Evolutionary conservation across 2,797 vertebrate genomes (phyloP).

Genomic region (Benthosema pterotum): DNA sequence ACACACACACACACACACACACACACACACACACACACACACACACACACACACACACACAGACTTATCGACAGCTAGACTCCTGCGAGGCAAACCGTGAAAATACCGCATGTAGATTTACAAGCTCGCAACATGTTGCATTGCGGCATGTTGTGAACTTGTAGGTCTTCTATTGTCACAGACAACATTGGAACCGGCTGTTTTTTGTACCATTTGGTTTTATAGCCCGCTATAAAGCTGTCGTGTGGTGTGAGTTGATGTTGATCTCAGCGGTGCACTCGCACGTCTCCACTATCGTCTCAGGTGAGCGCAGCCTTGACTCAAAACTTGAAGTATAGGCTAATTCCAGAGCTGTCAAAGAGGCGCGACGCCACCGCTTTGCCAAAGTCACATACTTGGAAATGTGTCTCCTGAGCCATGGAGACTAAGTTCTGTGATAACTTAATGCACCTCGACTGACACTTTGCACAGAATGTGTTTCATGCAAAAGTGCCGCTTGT

Average conservation of each 20-base stretch:
- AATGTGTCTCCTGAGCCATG: background rate
- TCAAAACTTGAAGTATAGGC: slow-evolving; percentile 16
- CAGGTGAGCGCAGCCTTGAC: slow-evolving; percentile 42
- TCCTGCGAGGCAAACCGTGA: no score
- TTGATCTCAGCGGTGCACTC: slow-evolving; percentile 47
- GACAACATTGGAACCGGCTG: background rate
- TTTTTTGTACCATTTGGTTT: slow-evolving; percentile 31
- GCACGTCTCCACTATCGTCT: slow-evolving; percentile 46
- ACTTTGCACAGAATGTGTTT: slow-evolving; percentile 52
- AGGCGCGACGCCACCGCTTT: slow-evolving; percentile 8
- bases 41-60: background rate
- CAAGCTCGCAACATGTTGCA: background rate
- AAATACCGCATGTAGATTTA: background rate
- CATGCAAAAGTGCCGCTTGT: slow-evolving; percentile 61
- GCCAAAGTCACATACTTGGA: slow-evolving; percentile 6
- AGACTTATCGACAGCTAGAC: no score
- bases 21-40: background rate
- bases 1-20: no score
- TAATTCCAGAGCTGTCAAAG: slow-evolving; percentile 48
- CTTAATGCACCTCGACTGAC: slow-evolving; percentile 43
- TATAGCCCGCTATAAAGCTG: slow-evolving; percentile 29
- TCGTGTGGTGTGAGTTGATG: slow-evolving; percentile 40
- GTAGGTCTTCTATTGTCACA: background rate
- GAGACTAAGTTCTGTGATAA: slow-evolving; percentile 31
- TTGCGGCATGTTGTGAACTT: background rate